These are phyloP conservation scores for Hylyphantes graminicola DNA, from an alignment of 1,140 invertebrate genomes.

Conservation along the genomic window DNA sequence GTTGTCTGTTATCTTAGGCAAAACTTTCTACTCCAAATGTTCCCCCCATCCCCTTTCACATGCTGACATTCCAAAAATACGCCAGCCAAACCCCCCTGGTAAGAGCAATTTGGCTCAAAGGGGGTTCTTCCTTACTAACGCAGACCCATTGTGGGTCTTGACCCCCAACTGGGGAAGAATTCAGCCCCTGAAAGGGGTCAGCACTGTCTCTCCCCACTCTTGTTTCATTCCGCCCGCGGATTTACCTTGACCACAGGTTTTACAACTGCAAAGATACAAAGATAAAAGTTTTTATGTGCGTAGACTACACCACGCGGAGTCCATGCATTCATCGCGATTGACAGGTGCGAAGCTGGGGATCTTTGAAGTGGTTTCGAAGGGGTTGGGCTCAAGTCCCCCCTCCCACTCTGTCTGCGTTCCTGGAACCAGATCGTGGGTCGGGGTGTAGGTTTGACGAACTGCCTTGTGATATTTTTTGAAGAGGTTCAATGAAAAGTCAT, in stretches of 20 bases:
- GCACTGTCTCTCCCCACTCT: too few relatives aligned
- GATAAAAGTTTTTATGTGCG: constrained; percentile 12
- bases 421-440: neutral
- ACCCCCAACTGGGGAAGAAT: neutral
- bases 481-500: neutral
- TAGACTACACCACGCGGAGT: neutral
- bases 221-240: neutral
- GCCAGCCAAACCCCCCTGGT: too few relatives aligned
- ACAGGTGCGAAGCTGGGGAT: constrained; percentile 24
- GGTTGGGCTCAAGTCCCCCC: too few relatives aligned
- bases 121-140: too few relatives aligned
- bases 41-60: too few relatives aligned
- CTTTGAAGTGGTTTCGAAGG: neutral
- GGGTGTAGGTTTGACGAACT: too few relatives aligned
- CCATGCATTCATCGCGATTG: constrained; percentile 10
- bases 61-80: too few relatives aligned
- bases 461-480: neutral
- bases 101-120: too few relatives aligned
- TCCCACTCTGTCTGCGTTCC: too few relatives aligned
- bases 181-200: neutral
- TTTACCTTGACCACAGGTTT: constrained; percentile 1
- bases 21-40: too few relatives aligned
- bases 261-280: constrained; percentile 11
- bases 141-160: neutral
- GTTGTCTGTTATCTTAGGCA: too few relatives aligned